Conservation (phyloP, 2,113 vertebrate species). For the Brienomyrus longianalis region DNA sequence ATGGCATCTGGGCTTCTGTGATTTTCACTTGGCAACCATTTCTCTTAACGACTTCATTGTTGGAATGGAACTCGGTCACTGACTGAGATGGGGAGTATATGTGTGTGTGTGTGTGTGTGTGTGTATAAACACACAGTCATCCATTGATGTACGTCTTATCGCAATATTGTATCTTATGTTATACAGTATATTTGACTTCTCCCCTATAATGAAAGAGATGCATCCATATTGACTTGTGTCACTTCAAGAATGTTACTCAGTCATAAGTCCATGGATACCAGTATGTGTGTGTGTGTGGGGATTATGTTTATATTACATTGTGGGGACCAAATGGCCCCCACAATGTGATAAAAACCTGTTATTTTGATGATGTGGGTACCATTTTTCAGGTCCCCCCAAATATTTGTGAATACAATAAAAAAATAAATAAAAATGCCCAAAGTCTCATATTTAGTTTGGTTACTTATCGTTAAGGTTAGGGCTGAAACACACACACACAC, state of each 20-base stretch:
- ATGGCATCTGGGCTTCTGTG: background rate
- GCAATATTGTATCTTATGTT: background rate
- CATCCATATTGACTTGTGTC: background rate
- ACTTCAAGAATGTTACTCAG: background rate
- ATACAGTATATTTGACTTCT: background rate
- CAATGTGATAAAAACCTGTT: too few relatives aligned
- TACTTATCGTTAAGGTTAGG: too few relatives aligned
- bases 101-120: background rate
- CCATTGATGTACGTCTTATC: background rate
- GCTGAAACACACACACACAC: too few relatives aligned
- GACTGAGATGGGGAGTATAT: background rate
- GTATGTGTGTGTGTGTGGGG: background rate
- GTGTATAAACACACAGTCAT: background rate
- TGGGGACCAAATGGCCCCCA: too few relatives aligned
- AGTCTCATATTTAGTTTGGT: too few relatives aligned
- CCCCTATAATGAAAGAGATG: background rate
- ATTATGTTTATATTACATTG: too few relatives aligned
- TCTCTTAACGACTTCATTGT: background rate
- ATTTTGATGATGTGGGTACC: too few relatives aligned
- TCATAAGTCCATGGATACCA: background rate
- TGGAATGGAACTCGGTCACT: background rate
- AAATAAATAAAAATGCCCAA: too few relatives aligned
- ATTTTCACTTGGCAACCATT: background rate
- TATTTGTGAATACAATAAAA: too few relatives aligned
- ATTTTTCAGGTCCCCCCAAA: too few relatives aligned